A percentile compares a stretch with the other conserved stretches of the same genome.
Evolutionary conservation across 1,140 invertebrate genomes (phyloP).

Genomic region (Drosophila watanabei): DNA sequence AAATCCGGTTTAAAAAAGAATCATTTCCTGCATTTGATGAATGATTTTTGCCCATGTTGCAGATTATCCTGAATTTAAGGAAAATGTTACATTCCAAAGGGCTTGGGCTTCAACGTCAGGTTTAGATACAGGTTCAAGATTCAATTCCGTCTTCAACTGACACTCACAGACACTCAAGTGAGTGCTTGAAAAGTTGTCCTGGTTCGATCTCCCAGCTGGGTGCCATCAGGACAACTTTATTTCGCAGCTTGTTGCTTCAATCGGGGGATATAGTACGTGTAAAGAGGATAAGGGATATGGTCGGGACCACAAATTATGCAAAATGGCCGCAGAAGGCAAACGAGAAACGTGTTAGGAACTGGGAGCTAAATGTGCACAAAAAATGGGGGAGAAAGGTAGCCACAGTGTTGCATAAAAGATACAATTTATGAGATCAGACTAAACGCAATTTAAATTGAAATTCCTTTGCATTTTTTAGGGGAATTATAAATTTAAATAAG

Average conservation of each 20-base stretch:
- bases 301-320: slow-evolving; percentile 39
- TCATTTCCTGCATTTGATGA: slow-evolving; percentile 18
- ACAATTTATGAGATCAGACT: background rate
- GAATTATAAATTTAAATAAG: background rate
- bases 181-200: slow-evolving; percentile 29
- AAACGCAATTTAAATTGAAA: slow-evolving; percentile 2
- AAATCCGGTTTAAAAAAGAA: slow-evolving; percentile 9
- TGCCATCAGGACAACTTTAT: slow-evolving; percentile 34
- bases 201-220: slow-evolving; percentile 32
- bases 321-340: slow-evolving; percentile 40
- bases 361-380: background rate
- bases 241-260: slow-evolving; percentile 36
- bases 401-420: slow-evolving; percentile 8
- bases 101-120: background rate
- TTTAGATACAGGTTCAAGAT: background rate
- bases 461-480: background rate
- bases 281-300: slow-evolving; percentile 5
- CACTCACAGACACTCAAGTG: slow-evolving; percentile 10
- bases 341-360: slow-evolving; percentile 14
- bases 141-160: background rate
- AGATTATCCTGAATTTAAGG: slow-evolving; percentile 7
- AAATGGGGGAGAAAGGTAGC: background rate
- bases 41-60: background rate
- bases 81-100: slow-evolving; percentile 6
- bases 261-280: slow-evolving; percentile 13